These are phyloP conservation scores for Prolemur simus DNA, from an alignment of 2,113 vertebrate species.

Conservation along the genomic window DNA sequence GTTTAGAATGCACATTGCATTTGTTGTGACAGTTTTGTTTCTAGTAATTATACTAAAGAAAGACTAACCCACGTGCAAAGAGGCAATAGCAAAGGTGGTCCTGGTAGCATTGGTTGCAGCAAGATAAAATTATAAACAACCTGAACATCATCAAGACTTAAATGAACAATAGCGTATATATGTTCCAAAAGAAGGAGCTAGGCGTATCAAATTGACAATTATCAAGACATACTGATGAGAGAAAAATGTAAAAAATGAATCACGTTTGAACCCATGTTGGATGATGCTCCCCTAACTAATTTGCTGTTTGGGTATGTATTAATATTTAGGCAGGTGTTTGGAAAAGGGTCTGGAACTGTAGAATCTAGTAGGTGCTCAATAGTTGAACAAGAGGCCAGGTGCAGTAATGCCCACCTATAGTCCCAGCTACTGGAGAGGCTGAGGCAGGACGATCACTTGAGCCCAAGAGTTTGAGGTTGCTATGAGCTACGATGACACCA, in stretches of 20 bases:
- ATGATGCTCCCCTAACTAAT: rapidly evolving
- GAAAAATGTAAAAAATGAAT: not conserved
- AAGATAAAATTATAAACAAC: not conserved
- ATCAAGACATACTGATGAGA: not conserved
- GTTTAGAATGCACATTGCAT: not conserved
- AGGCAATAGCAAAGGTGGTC: not conserved
- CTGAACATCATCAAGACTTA: not conserved
- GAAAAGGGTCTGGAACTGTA: not conserved
- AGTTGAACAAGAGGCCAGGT: not conserved
- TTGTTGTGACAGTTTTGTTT: not conserved
- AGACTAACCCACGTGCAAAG: not conserved
- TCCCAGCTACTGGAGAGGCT: too few relatives aligned
- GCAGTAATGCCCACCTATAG: too few relatives aligned
- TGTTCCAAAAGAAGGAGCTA: not conserved
- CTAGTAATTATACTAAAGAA: not conserved
- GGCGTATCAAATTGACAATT: not conserved
- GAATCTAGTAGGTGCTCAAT: too few relatives aligned
- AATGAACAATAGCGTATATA: rapidly evolving
- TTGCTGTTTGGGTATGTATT: not conserved
- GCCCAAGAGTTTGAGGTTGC: too few relatives aligned
- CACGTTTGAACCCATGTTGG: not conserved
- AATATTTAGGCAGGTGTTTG: not conserved
- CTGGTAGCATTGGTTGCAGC: not conserved
- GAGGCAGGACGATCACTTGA: too few relatives aligned
- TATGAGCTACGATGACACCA: too few relatives aligned